These are phyloP conservation scores for Gerris buenoi DNA, from an alignment of 1,140 invertebrate species.

Conservation along the genomic window DNA sequence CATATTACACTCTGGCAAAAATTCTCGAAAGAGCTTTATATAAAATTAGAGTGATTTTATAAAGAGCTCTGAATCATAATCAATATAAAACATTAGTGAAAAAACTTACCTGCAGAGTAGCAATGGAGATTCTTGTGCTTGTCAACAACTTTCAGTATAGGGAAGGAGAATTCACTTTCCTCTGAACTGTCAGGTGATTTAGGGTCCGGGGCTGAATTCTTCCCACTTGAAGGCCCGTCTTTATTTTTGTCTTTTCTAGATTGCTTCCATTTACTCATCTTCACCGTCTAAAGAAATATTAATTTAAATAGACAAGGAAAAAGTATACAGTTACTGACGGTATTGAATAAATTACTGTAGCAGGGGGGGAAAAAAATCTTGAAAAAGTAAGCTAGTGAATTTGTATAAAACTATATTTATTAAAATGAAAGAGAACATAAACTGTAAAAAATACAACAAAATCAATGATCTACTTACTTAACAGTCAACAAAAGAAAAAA, in stretches of 20 bases:
- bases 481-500: no score
- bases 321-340: no score
- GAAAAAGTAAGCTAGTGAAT: no score
- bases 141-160: constrained; percentile 9
- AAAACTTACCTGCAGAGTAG: constrained; percentile 8
- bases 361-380: no score
- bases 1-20: background rate
- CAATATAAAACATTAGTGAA: background rate
- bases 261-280: background rate
- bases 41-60: background rate
- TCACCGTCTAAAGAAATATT: no score
- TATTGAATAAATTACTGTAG: no score
- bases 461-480: no score
- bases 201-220: background rate
- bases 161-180: constrained; percentile 10
- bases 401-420: no score
- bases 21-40: background rate
- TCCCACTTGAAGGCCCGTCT: background rate
- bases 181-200: constrained; percentile 7
- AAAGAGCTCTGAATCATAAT: background rate
- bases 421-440: no score
- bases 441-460: no score
- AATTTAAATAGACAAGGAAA: no score
- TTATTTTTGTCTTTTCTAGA: background rate
- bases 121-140: constrained; percentile 6